A percentile compares a stretch with the other conserved stretches of the same genome.
These are phyloP conservation scores for Aplysia californica DNA, from an alignment of 1,140 invertebrate species.

Conservation along the genomic window DNA sequence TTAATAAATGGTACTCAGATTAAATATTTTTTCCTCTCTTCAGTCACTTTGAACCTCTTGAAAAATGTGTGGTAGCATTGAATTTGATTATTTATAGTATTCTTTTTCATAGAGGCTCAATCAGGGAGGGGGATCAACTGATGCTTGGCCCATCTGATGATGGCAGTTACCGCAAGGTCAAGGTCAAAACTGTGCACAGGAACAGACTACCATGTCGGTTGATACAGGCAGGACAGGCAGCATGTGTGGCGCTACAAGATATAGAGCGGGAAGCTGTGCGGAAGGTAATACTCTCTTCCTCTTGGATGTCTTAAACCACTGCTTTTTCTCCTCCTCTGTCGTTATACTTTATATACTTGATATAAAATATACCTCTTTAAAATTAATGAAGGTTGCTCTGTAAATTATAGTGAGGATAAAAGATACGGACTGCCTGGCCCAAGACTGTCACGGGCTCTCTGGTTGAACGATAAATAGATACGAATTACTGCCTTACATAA, in stretches of 20 bases:
- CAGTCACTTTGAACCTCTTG: neutral
- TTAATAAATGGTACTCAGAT: too few species aligned
- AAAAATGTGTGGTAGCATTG: too few species aligned
- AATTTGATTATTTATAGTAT: neutral
- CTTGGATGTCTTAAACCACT: neutral
- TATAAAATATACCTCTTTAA: too few species aligned
- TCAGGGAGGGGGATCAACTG: slow-evolving; percentile 85
- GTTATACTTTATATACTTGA: too few species aligned
- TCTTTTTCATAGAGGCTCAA: slow-evolving; percentile 76
- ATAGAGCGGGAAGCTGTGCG: slow-evolving; percentile 69
- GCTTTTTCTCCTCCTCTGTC: neutral
- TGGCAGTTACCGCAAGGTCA: slow-evolving; percentile 83
- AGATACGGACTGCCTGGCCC: too few species aligned
- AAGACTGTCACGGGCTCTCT: too few species aligned
- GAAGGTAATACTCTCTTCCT: slow-evolving; percentile 71
- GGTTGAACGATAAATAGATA: too few species aligned
- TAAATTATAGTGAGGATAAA: too few species aligned
- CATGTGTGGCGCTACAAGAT: slow-evolving; percentile 82
- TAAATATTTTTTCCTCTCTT: neutral
- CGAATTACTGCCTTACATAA: too few species aligned
- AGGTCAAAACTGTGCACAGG: slow-evolving; percentile 86
- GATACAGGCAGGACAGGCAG: slow-evolving; percentile 90
- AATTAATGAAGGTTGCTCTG: too few species aligned
- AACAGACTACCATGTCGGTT: slow-evolving; percentile 89
- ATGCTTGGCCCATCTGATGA: slow-evolving; percentile 85